These are phyloP conservation scores for Embidobia sp. DNA, from an alignment of 2,888 invertebrate species.

Conservation along the genomic window DNA sequence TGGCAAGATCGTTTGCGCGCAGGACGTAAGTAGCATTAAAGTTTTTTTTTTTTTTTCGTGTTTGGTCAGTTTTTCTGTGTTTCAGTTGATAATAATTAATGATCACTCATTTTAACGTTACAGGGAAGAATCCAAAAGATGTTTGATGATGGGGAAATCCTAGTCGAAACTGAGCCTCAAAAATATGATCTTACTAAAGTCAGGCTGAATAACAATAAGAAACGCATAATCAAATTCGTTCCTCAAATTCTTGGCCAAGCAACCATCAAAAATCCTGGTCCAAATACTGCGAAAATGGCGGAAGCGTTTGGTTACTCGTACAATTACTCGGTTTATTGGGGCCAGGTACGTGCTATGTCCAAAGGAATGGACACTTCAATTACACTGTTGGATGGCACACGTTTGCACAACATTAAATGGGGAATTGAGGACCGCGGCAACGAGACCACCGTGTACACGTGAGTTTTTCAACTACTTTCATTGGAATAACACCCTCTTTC, in stretches of 20 bases:
- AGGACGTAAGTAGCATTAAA: slow-evolving; percentile 83
- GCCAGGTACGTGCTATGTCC: slow-evolving; percentile 88
- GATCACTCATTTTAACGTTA: neutral
- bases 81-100: no score
- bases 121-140: slow-evolving; percentile 73
- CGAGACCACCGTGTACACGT: slow-evolving; percentile 83
- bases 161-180: slow-evolving; percentile 91
- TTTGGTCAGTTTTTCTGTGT: no score
- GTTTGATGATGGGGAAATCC: slow-evolving; percentile 85
- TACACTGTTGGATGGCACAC: slow-evolving; percentile 84
- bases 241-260: slow-evolving; percentile 78
- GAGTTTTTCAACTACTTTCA: slow-evolving; percentile 70
- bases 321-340: slow-evolving; percentile 89
- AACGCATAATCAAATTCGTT: slow-evolving; percentile 81
- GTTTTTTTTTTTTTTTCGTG: no score
- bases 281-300: slow-evolving; percentile 85
- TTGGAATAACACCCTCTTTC: slow-evolving; percentile 2
- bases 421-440: slow-evolving; percentile 83
- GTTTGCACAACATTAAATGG: slow-evolving; percentile 87
- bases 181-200: slow-evolving; percentile 88
- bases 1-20: slow-evolving; percentile 87
- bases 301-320: slow-evolving; percentile 89
- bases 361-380: slow-evolving; percentile 87
- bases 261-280: slow-evolving; percentile 82
- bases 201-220: slow-evolving; percentile 84